These are phyloP conservation scores for Chrysemys picta DNA, from an alignment of 2,113 vertebrate species.

Conservation along the genomic window DNA sequence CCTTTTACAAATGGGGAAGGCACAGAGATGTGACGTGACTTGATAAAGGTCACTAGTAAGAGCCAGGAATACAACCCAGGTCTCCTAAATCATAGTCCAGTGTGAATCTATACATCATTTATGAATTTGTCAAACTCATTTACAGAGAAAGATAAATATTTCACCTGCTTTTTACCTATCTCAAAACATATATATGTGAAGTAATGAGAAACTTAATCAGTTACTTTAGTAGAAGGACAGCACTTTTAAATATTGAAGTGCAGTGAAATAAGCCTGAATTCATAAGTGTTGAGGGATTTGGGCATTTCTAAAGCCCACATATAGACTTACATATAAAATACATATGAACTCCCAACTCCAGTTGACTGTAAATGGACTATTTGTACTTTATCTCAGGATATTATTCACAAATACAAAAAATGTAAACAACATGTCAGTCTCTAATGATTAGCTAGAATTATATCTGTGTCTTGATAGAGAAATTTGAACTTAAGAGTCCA, in stretches of 20 bases:
- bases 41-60: neutral
- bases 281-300: neutral
- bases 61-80: neutral
- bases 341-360: neutral
- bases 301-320: neutral
- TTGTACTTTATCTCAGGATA: neutral
- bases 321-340: neutral
- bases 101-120: neutral
- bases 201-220: neutral
- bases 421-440: neutral
- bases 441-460: neutral
- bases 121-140: neutral
- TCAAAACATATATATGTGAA: neutral
- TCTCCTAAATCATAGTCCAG: too few relatives aligned
- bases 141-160: neutral
- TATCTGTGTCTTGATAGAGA: neutral
- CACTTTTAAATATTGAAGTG: neutral
- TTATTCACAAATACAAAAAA: neutral
- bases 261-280: neutral
- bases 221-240: neutral
- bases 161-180: neutral
- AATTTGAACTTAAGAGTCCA: neutral
- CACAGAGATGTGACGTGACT: neutral
- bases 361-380: neutral
- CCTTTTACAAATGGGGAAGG: neutral